These are phyloP conservation scores for Acestrorhynchus altus DNA, from an alignment of 2,797 vertebrate genomes.

Conservation along the genomic window DNA sequence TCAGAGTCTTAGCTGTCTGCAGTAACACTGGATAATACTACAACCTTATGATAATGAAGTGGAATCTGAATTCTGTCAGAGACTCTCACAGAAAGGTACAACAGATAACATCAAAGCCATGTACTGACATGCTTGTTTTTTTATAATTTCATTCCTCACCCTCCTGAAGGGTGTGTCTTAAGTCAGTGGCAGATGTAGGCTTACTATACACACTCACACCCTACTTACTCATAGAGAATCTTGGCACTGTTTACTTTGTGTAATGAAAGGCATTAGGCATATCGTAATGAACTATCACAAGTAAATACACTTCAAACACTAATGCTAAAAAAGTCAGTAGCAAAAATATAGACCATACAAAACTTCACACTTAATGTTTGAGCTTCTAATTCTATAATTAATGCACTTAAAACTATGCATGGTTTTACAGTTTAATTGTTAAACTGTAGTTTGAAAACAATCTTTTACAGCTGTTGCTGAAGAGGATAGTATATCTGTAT, in stretches of 20 bases:
- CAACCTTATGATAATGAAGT: background rate
- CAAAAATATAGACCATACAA: no score
- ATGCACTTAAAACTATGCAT: background rate
- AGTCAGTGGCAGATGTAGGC: background rate
- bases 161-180: constrained; percentile 1
- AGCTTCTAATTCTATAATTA: background rate
- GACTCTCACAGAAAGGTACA: background rate
- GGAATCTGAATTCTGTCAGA: background rate
- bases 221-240: constrained; percentile 21
- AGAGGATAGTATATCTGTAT: background rate
- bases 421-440: background rate
- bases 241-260: constrained; percentile 24
- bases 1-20: background rate
- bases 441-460: background rate
- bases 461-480: background rate
- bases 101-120: background rate
- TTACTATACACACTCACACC: background rate
- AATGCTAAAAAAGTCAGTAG: background rate
- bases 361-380: background rate
- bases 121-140: background rate
- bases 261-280: background rate
- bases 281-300: background rate
- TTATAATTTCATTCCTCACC: background rate
- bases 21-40: background rate
- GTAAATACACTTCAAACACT: background rate